Percentiles rank a stretch among this genome's conserved stretches.
Conservation (phyloP, 2,113 vertebrate genomes). For the Hippocampus zosterae region DNA sequence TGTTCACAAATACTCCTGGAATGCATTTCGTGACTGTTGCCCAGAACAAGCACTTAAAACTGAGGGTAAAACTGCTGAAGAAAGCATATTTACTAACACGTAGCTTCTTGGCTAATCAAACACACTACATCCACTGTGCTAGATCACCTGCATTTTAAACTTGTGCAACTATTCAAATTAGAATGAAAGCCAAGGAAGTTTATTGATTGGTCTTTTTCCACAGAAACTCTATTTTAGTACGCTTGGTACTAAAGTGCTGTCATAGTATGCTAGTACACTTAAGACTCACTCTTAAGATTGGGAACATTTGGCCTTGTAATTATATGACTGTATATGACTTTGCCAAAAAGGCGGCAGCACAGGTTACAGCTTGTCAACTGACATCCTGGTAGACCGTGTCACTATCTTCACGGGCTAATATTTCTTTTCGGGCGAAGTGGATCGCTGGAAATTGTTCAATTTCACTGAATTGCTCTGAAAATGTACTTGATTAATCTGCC, state of each 20-base stretch:
- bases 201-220: background rate
- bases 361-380: background rate
- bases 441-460: background rate
- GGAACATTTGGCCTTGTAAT: no score
- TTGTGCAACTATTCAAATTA: background rate
- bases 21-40: background rate
- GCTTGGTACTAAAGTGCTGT: no score
- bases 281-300: no score
- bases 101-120: background rate
- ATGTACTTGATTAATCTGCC: background rate
- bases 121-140: background rate
- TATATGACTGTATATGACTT: no score
- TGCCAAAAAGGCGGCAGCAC: background rate
- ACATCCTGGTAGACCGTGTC: background rate
- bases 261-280: no score
- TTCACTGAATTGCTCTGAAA: background rate
- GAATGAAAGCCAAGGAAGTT: background rate
- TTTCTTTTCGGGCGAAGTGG: background rate
- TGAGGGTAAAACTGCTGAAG: background rate
- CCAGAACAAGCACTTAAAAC: background rate
- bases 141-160: background rate
- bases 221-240: background rate
- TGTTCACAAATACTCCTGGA: background rate
- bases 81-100: background rate
- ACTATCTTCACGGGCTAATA: background rate